A percentile compares a stretch with the other conserved stretches of the same genome.
Evolutionary conservation across 1,140 invertebrate species (phyloP).

Genomic region (Babylonia areolata): DNA sequence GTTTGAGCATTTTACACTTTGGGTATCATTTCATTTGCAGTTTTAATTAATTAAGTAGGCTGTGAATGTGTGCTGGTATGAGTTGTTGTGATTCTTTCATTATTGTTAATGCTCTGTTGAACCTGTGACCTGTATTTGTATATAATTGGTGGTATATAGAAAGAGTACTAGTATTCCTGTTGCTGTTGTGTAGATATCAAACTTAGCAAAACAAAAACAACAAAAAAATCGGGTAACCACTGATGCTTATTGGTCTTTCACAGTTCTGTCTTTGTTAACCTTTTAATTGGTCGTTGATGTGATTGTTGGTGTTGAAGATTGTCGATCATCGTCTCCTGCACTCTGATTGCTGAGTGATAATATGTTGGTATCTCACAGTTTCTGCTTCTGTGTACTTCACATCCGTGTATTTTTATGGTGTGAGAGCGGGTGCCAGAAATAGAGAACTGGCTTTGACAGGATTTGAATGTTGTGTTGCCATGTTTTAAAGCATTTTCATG

Average conservation of each 20-base stretch:
- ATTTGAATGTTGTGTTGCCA: too few relatives aligned
- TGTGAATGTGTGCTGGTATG: background rate
- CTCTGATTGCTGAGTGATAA: background rate
- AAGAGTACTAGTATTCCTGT: background rate
- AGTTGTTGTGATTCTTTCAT: background rate
- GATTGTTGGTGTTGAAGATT: background rate
- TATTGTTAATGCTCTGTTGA: background rate
- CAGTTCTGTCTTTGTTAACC: background rate
- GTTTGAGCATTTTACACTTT: background rate
- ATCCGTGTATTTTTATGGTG: background rate
- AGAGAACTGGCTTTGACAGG: too few relatives aligned
- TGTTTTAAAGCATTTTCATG: too few relatives aligned
- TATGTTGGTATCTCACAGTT: background rate
- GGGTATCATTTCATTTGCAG: background rate
- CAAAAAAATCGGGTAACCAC: background rate
- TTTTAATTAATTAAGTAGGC: background rate
- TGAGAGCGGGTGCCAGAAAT: background rate
- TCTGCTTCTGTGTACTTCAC: background rate
- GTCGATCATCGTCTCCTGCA: background rate
- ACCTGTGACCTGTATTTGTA: background rate
- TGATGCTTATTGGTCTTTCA: slow-evolving; percentile 1
- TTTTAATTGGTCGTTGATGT: background rate
- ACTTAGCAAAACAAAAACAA: too few relatives aligned
- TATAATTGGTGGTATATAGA: background rate
- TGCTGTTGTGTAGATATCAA: background rate